These are phyloP conservation scores for Actinopyga echinites DNA, from an alignment of 53 echinoderm and acorn worm genomes.

Conservation along the genomic window DNA sequence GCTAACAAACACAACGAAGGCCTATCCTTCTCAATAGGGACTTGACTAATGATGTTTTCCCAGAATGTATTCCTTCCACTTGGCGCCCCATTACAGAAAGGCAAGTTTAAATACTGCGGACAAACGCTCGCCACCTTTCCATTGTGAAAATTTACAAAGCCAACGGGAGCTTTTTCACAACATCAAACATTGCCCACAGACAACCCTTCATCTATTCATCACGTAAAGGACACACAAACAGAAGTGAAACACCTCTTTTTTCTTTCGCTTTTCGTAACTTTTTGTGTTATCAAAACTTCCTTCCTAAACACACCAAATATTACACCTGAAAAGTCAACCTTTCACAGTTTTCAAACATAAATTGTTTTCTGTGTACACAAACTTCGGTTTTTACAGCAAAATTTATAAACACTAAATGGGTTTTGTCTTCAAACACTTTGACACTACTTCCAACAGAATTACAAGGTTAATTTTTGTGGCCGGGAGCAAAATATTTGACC, in stretches of 20 bases:
- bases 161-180: constrained; percentile 17
- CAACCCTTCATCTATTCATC: neutral
- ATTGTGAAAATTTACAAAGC: constrained; percentile 32
- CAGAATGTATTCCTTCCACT: constrained; percentile 12
- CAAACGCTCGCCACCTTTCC: constrained; percentile 8
- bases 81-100: constrained; percentile 16
- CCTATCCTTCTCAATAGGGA: neutral
- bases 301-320: constrained; percentile 19
- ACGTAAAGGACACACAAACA: constrained; percentile 1
- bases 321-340: constrained; percentile 30
- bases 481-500: neutral
- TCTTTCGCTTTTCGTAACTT: neutral
- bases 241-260: constrained; percentile 1
- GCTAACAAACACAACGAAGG: neutral
- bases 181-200: constrained; percentile 13
- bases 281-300: constrained; percentile 40
- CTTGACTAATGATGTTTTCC: constrained; percentile 32
- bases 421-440: neutral
- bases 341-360: constrained; percentile 28
- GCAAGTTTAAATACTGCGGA: constrained; percentile 21
- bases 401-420: constrained; percentile 32
- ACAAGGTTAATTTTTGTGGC: constrained; percentile 22
- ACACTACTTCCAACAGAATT: neutral
- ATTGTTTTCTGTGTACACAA: constrained; percentile 28
- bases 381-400: constrained; percentile 23